Evolutionary conservation across 2,888 invertebrate genomes (phyloP), one percentile per base, ranked within the genome.

Genomic region (Leptopilina syphax): DNA sequence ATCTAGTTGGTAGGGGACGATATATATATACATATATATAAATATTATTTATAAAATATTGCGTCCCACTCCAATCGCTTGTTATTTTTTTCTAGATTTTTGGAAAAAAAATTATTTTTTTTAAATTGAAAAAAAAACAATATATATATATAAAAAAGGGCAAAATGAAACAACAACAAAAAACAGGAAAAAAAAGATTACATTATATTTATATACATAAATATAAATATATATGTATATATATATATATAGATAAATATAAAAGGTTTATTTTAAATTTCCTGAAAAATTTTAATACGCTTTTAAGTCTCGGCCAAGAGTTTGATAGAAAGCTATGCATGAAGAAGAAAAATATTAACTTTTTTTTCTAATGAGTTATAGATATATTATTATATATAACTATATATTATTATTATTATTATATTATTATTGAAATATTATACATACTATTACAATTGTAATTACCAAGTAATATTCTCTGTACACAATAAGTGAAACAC

Each of bases 1-100:
- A 88, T 88, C 88, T 90, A 90, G 85, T 87, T 87, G 89, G 86
- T 89, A 90, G 86, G 27, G 87, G 8, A 88, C 88, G 88, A 89
- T 50, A 89, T 44, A 77, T 73, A 18, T 63, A 87, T 90, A 88
- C 84, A 84, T 44, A 44, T 44, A 44, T 44, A 44, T 44, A 44
- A 6, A 44, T 8, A 8, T 44, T 44, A 44, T 44, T 8, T 44
- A 44, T 44, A 44, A 44, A 8, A 44, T 44, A 44, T 8, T 44
- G 44, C 87, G 89, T 89, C 8, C 89, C 87, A 87, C 84, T 86
- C 87, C 85, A 85, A 82, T 84, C 83, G 81, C 80, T 73, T 73
- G 57, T 57, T 57, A 10, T 50, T 50, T 12, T 68, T 73, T 73
- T 73, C 57, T 34, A 34, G 34, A 34, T 13, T 57, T 73, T 73